Conservation (phyloP, 2,113 vertebrate genomes). For the Monarcha castaneiventris region DNA sequence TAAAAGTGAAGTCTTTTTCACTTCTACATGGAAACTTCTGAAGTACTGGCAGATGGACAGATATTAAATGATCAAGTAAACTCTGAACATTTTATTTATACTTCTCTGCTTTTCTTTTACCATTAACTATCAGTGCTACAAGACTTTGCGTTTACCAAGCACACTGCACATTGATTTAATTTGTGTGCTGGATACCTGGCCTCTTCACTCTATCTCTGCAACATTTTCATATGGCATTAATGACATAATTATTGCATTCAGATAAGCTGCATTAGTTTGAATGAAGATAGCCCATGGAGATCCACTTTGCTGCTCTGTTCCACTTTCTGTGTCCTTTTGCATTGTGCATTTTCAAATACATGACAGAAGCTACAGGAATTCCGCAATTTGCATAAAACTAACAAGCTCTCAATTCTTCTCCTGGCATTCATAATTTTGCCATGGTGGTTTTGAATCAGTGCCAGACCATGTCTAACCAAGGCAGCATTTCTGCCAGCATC, state of each 20-base stretch:
- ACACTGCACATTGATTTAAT: not conserved
- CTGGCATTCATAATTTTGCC: constrained; percentile 29
- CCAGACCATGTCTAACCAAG: not conserved
- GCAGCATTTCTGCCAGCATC: not conserved
- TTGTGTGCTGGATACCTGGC: not conserved
- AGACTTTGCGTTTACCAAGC: not conserved
- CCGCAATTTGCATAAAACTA: constrained; percentile 44
- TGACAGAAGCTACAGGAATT: constrained; percentile 58
- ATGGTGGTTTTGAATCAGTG: constrained; percentile 28
- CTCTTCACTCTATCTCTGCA: not conserved
- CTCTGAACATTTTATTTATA: not conserved
- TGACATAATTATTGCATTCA: constrained; percentile 36
- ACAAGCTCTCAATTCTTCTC: constrained; percentile 44
- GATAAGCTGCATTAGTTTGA: not conserved
- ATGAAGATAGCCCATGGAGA: constrained; percentile 33
- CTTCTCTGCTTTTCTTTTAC: not conserved
- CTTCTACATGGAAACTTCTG: not conserved
- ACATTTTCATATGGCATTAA: not conserved
- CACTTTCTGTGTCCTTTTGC: not conserved
- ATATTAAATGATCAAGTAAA: not conserved
- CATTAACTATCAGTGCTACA: not conserved
- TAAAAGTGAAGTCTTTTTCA: not conserved
- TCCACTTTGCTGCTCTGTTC: constrained; percentile 41
- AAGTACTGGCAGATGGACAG: not conserved
- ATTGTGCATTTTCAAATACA: constrained; percentile 38